Base-by-base conservation (phyloP, 2,797 vertebrate species). In the Clamator glandarius region DNA sequence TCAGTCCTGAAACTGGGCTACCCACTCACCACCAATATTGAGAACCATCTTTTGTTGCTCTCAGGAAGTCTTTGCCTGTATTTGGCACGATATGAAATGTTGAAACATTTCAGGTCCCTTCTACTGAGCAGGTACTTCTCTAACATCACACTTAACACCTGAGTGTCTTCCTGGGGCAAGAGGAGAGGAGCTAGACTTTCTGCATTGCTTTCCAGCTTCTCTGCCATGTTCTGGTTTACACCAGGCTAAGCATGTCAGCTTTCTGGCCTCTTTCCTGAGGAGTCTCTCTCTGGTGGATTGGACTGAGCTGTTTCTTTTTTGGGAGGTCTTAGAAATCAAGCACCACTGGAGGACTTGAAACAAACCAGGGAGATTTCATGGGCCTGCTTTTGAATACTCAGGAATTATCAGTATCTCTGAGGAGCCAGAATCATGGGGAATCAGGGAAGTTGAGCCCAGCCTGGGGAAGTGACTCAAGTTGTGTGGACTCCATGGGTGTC, bases 371-470 rank as follows among this genome's bases (percentile, higher is more conserved):
- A 57, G 46, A 42, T 68, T 64, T 84, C 15, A 31, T 33, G 7
- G 7, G 29, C 74, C 15, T 68, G 16, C n/a, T 90, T 90, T 80
- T 76, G 58, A 69, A 63, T 58, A 50, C 8, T 51, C 14, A 25
- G 46, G 33, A 79, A 36, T 61, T 28, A 76, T 11, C 61, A 52
- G 24, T 1, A 4, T 8, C 48, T 50, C 57, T 55, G 52, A 54
- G 20, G 18, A 84, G 57, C 9, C 26, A 11, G 28, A 51, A 64
- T 58, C 4, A 5, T 2, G 16, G 29, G 6, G 67, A 89, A 8
- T 0, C 2, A 0, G 12, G 31, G 36, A 58, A 73, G 20, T 36
- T 8, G 4, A 78, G 19, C 6, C 14, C 52, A 78, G 50, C 6
- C 54, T 72, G 51, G 19, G 62, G 26, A 79, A 13, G 2, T 1